Percentiles rank a stretch among this genome's conserved stretches.
Conservation (phyloP, 2,113 vertebrate genomes). For the Microcebus griseorufus region DNA sequence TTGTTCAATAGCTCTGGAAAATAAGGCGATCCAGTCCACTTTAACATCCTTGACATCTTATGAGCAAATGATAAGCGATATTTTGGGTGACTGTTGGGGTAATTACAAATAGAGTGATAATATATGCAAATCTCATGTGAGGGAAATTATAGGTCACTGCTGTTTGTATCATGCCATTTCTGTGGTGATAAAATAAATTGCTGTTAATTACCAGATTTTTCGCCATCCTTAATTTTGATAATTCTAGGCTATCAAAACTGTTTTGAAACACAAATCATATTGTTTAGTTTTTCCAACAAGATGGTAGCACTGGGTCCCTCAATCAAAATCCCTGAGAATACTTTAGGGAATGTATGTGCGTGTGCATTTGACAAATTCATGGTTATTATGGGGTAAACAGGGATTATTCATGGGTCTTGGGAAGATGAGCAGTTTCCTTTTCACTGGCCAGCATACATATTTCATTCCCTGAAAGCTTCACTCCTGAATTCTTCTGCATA, state of each 20-base stretch:
- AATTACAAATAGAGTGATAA: slow-evolving; percentile 76
- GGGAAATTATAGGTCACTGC: slow-evolving; percentile 77
- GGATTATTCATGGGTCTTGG: slow-evolving; percentile 71
- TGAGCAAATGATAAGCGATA: slow-evolving; percentile 63
- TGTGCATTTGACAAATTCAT: slow-evolving; percentile 52
- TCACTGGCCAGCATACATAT: slow-evolving; percentile 42
- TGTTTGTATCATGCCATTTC: slow-evolving; percentile 76
- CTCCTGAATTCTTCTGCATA: slow-evolving; percentile 63
- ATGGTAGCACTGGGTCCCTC: slow-evolving; percentile 62
- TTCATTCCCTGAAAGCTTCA: slow-evolving; percentile 66
- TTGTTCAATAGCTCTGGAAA: slow-evolving; percentile 65
- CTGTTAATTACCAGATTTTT: slow-evolving; percentile 81
- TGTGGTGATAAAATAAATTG: slow-evolving; percentile 78
- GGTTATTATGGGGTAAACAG: slow-evolving; percentile 44
- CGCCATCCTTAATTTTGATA: slow-evolving; percentile 79
- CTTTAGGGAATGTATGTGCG: neutral
- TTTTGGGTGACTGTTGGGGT: slow-evolving; percentile 72
- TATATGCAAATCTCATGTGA: slow-evolving; percentile 72
- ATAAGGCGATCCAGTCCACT: neutral
- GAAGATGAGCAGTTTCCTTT: slow-evolving; percentile 68
- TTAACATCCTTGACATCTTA: slow-evolving; percentile 49
- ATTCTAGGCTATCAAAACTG: slow-evolving; percentile 76
- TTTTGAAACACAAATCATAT: slow-evolving; percentile 70
- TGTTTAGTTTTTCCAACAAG: slow-evolving; percentile 76
- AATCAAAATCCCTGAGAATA: neutral